Conservation (phyloP, 2,888 invertebrate genomes). For the Calameuta pallipes region DNA sequence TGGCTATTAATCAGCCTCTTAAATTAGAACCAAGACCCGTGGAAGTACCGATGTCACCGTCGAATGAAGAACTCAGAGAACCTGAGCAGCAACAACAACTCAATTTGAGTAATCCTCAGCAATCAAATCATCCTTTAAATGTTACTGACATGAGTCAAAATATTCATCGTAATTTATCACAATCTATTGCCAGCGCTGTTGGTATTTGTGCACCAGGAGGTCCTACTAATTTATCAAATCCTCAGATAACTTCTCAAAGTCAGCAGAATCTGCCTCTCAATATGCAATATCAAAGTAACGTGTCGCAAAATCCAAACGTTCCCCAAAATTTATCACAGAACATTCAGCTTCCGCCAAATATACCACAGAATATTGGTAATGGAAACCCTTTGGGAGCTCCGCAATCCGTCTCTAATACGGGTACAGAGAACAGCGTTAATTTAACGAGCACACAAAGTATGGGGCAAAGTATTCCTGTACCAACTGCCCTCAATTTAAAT, state of each 20-base stretch:
- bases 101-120: slow-evolving; percentile 36
- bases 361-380: slow-evolving; percentile 27
- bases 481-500: slow-evolving; percentile 58
- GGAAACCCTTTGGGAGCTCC: slow-evolving; percentile 18
- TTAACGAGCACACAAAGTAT: slow-evolving; percentile 37
- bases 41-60: slow-evolving; percentile 50
- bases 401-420: slow-evolving; percentile 25
- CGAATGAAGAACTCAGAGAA: slow-evolving; percentile 54
- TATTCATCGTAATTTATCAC: slow-evolving; percentile 56
- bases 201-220: slow-evolving; percentile 34
- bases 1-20: slow-evolving; percentile 46
- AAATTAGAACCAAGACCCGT: slow-evolving; percentile 56
- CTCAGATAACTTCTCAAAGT: slow-evolving; percentile 49
- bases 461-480: slow-evolving; percentile 40
- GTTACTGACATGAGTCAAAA: slow-evolving; percentile 49
- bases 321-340: slow-evolving; percentile 60
- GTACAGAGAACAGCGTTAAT: slow-evolving; percentile 23
- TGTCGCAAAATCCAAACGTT: slow-evolving; percentile 55
- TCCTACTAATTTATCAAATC: slow-evolving; percentile 31
- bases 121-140: slow-evolving; percentile 32
- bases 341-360: slow-evolving; percentile 46
- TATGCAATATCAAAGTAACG: slow-evolving; percentile 55
- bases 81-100: slow-evolving; percentile 38
- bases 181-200: slow-evolving; percentile 48
- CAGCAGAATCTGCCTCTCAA: slow-evolving; percentile 53